Conservation (phyloP, 2,113 vertebrate species). For the Tetrax tetrax region DNA sequence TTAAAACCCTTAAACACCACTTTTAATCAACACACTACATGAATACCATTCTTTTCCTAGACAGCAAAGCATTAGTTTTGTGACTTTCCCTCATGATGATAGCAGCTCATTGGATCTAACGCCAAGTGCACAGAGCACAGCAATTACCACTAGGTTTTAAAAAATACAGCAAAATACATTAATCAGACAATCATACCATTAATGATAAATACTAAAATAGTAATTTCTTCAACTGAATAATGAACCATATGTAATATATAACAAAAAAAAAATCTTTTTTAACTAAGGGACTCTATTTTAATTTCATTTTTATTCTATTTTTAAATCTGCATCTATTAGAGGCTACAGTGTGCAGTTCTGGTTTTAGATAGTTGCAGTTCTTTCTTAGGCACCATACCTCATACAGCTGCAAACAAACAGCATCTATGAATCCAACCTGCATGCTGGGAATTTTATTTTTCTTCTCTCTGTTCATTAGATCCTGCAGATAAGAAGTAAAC, state of each 20-base stretch:
- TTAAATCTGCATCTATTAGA: background rate
- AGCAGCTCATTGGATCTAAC: background rate
- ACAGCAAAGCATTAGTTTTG: background rate
- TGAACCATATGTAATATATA: background rate
- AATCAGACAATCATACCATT: background rate
- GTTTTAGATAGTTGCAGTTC: background rate
- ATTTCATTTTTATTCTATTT: background rate
- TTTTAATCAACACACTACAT: background rate
- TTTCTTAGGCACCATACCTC: constrained; percentile 81
- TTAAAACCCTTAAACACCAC: background rate
- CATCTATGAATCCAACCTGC: constrained; percentile 99
- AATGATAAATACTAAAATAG: background rate
- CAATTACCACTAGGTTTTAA: background rate
- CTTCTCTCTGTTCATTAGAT: constrained; percentile 99
- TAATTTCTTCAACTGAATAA: background rate
- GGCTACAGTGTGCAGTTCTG: background rate
- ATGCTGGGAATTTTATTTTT: constrained; percentile 97
- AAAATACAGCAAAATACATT: background rate
- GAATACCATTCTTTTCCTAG: background rate
- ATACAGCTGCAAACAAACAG: constrained; percentile 93
- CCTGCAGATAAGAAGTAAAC: constrained; percentile 73
- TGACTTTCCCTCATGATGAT: background rate
- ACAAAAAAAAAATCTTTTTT: background rate
- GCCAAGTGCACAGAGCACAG: background rate
- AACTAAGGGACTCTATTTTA: background rate